Evolutionary conservation across 1,140 invertebrate species (phyloP).

Genomic region (Neocloeon triangulifer): DNA sequence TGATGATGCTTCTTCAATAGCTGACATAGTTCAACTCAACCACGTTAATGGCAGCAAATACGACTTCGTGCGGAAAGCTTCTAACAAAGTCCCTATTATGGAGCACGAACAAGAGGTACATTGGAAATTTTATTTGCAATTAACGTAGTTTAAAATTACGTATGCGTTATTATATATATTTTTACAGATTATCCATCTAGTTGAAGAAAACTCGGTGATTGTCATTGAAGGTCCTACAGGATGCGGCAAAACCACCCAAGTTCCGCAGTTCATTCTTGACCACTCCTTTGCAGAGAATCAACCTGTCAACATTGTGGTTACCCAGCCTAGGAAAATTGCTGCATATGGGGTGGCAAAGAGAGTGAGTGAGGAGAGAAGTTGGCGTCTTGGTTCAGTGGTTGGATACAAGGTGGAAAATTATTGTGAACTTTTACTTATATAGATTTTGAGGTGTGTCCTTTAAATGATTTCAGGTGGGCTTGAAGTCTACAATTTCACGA

Average conservation of each 20-base stretch:
- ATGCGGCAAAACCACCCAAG: constrained; percentile 55
- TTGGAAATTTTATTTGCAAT: too few relatives aligned
- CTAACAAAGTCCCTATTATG: too few relatives aligned
- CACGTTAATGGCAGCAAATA: too few relatives aligned
- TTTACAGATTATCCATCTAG: constrained; percentile 30
- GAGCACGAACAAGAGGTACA: too few relatives aligned
- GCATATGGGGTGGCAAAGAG: constrained; percentile 58
- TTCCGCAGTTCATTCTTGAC: constrained; percentile 74
- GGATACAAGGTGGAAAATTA: constrained; percentile 49
- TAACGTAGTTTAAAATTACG: too few relatives aligned
- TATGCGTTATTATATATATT: constrained; percentile 1
- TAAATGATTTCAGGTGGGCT: constrained; percentile 28
- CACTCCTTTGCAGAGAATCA: constrained; percentile 22
- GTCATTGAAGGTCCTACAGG: constrained; percentile 81
- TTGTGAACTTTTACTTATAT: background rate
- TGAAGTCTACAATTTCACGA: constrained; percentile 26
- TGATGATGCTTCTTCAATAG: too few relatives aligned
- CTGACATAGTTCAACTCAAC: too few relatives aligned
- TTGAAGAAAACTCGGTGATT: constrained; percentile 39
- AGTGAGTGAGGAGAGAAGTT: constrained; percentile 52
- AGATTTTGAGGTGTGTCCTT: too few relatives aligned
- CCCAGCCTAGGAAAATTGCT: constrained; percentile 67
- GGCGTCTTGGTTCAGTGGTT: constrained; percentile 50
- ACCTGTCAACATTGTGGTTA: constrained; percentile 64
- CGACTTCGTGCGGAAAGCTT: too few relatives aligned